A percentile compares a stretch with the other conserved stretches of the same genome.
Evolutionary conservation across 1,140 invertebrate species (phyloP).

Genomic region (Drosophila baimaii): DNA sequence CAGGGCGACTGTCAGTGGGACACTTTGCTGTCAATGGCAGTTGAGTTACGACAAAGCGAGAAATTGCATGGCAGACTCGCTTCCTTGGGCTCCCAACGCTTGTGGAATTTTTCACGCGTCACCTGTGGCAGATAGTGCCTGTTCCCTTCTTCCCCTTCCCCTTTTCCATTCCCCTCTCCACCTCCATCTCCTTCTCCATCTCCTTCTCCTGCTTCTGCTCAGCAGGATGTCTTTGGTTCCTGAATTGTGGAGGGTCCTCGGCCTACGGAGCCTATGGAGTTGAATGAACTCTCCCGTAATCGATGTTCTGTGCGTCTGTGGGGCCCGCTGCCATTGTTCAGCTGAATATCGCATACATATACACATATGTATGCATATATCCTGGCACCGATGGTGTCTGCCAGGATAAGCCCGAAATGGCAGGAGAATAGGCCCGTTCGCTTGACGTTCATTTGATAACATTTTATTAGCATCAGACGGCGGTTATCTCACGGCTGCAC

Average conservation of each 20-base stretch:
- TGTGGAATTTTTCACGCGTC: constrained; percentile 56
- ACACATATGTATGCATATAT: too few relatives aligned
- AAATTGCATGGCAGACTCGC: constrained; percentile 58
- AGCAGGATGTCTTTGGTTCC: constrained; percentile 6
- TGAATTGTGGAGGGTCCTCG: neutral
- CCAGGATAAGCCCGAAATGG: constrained; percentile 56
- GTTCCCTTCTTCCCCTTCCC: neutral
- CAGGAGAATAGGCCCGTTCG: constrained; percentile 45
- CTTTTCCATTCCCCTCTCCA: too few relatives aligned
- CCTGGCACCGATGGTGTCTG: constrained; percentile 36
- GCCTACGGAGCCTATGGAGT: constrained; percentile 24
- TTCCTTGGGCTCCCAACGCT: constrained; percentile 15
- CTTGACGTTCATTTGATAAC: constrained; percentile 75
- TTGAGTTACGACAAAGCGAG: constrained; percentile 67
- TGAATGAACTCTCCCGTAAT: constrained; percentile 38
- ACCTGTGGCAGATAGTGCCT: constrained; percentile 56
- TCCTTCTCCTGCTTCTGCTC: neutral
- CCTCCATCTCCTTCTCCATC: too few relatives aligned
- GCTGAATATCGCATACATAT: constrained; percentile 15
- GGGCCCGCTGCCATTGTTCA: constrained; percentile 17
- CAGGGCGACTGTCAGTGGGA: constrained; percentile 23
- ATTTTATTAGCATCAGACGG: constrained; percentile 68
- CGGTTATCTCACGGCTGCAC: constrained; percentile 54
- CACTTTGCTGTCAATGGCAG: constrained; percentile 60
- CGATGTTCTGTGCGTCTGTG: constrained; percentile 28